These are phyloP conservation scores for Melanotaenia duboulayi DNA, from an alignment of 2,113 vertebrate species.

Conservation along the genomic window DNA sequence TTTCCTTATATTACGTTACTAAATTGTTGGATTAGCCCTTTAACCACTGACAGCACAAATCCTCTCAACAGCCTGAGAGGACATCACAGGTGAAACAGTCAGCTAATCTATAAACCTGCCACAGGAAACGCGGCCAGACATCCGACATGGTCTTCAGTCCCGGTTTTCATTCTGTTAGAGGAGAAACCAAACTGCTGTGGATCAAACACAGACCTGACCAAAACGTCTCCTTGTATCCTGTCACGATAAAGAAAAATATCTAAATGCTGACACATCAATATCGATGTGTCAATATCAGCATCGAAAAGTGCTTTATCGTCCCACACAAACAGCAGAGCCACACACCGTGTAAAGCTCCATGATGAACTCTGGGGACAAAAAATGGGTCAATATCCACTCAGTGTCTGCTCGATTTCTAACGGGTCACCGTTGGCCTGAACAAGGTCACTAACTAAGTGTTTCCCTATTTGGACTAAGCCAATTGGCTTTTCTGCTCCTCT, in stretches of 20 bases:
- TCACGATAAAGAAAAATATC: not conserved
- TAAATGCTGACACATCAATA: not conserved
- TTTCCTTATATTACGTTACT: not conserved
- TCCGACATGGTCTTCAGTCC: not conserved
- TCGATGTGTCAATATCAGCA: no score
- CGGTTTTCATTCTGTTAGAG: not conserved
- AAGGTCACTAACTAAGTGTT: slow-evolving; percentile 11
- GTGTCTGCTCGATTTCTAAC: not conserved
- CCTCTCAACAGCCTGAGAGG: slow-evolving; percentile 26
- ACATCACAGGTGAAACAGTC: slow-evolving; percentile 20
- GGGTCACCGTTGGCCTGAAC: not conserved
- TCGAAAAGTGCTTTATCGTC: no score
- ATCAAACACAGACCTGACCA: not conserved
- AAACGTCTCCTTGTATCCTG: not conserved
- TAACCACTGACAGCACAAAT: slow-evolving; percentile 24
- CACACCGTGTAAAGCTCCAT: not conserved
- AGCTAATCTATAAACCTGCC: slow-evolving; percentile 22
- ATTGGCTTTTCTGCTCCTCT: slow-evolving; percentile 19
- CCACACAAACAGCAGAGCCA: not conserved
- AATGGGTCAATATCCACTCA: not conserved
- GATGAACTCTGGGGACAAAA: not conserved
- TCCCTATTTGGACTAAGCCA: slow-evolving; percentile 31
- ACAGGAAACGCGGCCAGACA: slow-evolving; percentile 2
- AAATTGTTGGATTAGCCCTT: slow-evolving; percentile 11
- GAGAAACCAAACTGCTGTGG: not conserved